These are phyloP conservation scores for Anhinga rufa DNA, from an alignment of 2,113 vertebrate genomes.

Conservation along the genomic window DNA sequence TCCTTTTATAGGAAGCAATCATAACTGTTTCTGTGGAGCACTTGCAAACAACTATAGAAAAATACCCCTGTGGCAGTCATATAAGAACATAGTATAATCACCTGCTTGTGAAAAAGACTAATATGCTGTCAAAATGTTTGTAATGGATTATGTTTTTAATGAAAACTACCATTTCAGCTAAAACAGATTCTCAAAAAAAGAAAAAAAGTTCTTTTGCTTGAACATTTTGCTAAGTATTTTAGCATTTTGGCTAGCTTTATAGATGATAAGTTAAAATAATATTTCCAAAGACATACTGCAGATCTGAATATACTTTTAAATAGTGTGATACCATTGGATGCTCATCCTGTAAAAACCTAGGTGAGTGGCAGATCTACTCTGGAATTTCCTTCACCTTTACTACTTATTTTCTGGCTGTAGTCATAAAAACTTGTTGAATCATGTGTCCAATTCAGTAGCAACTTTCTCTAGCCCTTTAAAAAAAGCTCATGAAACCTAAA, in stretches of 20 bases:
- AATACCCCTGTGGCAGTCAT: neutral
- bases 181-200: neutral
- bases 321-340: neutral
- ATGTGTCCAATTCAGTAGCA: neutral
- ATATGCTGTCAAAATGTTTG: neutral
- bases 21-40: neutral
- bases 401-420: neutral
- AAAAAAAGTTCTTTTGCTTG: neutral
- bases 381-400: neutral
- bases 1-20: neutral
- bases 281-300: neutral
- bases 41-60: neutral
- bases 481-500: neutral
- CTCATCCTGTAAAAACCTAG: neutral
- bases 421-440: neutral
- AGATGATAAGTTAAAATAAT: neutral
- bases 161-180: neutral
- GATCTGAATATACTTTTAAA: neutral
- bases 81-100: neutral
- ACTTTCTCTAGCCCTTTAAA: neutral
- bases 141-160: neutral
- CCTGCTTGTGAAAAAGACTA: neutral
- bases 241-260: neutral
- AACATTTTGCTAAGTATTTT: neutral
- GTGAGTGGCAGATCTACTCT: neutral